Evolutionary conservation across 2,113 vertebrate genomes (phyloP).

Genomic region (Heterochromis multidens): DNA sequence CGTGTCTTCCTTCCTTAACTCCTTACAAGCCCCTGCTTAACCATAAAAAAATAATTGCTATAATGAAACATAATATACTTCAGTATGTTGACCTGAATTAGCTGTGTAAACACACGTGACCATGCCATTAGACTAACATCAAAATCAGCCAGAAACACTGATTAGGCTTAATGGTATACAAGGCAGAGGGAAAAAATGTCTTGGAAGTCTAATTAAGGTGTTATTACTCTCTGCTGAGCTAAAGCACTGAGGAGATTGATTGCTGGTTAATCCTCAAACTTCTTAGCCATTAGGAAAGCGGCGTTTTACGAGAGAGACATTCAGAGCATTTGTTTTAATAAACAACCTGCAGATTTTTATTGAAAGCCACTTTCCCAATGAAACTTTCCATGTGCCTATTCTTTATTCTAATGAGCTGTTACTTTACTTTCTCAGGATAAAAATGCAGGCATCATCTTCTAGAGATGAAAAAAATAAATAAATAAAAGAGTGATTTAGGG

Average conservation of each 20-base stretch:
- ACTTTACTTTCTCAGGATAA: slow-evolving; percentile 18
- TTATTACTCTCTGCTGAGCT: slow-evolving; percentile 51
- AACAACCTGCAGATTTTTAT: slow-evolving; percentile 44
- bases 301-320: slow-evolving; percentile 53
- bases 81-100: slow-evolving; percentile 4
- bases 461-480: neutral
- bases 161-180: slow-evolving; percentile 42
- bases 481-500: slow-evolving; percentile 52
- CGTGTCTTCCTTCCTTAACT: neutral
- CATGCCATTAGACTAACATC: slow-evolving; percentile 12
- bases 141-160: slow-evolving; percentile 47
- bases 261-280: slow-evolving; percentile 54
- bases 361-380: slow-evolving; percentile 55
- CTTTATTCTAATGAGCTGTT: slow-evolving; percentile 53
- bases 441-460: slow-evolving; percentile 9
- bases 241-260: slow-evolving; percentile 60
- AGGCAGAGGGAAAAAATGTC: neutral
- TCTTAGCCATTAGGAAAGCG: slow-evolving; percentile 55
- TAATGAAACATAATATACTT: slow-evolving; percentile 7
- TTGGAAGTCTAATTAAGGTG: slow-evolving; percentile 38
- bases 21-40: neutral
- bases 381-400: slow-evolving; percentile 23
- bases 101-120: neutral
- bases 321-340: slow-evolving; percentile 63
- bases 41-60: neutral